A percentile compares a stretch with the other conserved stretches of the same genome.
These are phyloP conservation scores for Lamprologus lemairii DNA, from an alignment of 2,113 vertebrate species.

Conservation along the genomic window DNA sequence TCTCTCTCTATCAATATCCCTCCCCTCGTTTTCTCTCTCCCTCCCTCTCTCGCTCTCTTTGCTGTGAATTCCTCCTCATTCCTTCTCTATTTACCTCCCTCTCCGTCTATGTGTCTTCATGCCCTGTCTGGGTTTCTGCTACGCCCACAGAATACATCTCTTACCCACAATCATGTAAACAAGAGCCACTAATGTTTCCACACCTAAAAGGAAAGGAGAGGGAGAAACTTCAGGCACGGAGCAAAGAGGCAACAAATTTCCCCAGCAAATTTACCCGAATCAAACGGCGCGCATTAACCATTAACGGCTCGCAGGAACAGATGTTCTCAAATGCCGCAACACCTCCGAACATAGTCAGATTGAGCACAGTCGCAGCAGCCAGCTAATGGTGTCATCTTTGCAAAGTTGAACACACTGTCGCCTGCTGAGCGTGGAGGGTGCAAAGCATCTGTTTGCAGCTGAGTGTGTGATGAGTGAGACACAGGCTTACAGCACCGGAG, in stretches of 20 bases:
- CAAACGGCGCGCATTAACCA: neutral
- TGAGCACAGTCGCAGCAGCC: neutral
- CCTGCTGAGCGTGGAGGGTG: neutral
- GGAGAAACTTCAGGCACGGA: neutral
- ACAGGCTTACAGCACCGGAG: neutral
- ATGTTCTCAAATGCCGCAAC: conserved; percentile 2
- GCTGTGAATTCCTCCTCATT: conserved; percentile 49
- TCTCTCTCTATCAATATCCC: conserved; percentile 39
- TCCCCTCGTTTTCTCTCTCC: neutral
- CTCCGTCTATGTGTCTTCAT: conserved; percentile 46
- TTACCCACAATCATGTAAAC: conserved; percentile 44
- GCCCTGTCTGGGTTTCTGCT: conserved; percentile 49
- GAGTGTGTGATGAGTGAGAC: conserved; percentile 1
- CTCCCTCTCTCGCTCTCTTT: neutral
- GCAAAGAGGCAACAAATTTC: neutral
- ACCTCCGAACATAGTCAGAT: neutral
- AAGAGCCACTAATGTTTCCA: conserved; percentile 27
- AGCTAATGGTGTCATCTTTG: conserved; percentile 23
- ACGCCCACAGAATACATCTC: conserved; percentile 60
- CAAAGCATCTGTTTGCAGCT: conserved; percentile 11
- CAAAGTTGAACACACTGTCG: conserved; percentile 18
- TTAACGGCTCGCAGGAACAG: neutral
- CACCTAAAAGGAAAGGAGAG: neutral
- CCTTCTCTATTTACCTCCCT: conserved; percentile 42
- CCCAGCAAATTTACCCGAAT: neutral